Evolutionary conservation across 2,113 vertebrate species (phyloP).

Genomic region (Actinemys pallida): DNA sequence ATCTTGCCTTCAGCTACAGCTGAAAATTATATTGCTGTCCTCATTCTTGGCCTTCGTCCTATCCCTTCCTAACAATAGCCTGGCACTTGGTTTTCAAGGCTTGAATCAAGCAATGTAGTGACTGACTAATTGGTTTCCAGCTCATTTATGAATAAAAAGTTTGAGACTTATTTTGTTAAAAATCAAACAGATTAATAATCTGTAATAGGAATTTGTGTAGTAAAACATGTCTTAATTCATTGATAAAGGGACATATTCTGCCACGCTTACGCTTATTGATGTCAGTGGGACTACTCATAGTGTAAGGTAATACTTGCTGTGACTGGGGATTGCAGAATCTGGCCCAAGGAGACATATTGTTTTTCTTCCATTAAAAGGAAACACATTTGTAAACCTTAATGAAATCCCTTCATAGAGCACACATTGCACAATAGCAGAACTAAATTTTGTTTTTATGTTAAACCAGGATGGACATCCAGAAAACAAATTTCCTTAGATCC

Average conservation of each 20-base stretch:
- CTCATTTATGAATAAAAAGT: background rate
- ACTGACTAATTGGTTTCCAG: background rate
- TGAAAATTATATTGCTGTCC: background rate
- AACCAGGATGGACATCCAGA: constrained; percentile 20
- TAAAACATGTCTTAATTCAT: background rate
- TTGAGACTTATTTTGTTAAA: background rate
- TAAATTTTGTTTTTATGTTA: background rate
- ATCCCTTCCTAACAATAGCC: background rate
- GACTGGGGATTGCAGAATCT: background rate
- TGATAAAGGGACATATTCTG: background rate
- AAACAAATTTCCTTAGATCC: constrained; percentile 6
- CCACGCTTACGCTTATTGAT: background rate
- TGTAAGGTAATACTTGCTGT: background rate
- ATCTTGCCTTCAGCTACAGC: background rate
- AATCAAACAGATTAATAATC: background rate
- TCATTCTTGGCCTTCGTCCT: background rate
- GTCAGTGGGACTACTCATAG: background rate
- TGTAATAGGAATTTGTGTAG: background rate
- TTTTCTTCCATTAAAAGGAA: background rate
- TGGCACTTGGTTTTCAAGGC: background rate
- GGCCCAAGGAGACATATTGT: background rate
- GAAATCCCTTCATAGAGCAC: background rate
- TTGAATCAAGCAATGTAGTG: background rate
- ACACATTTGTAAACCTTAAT: background rate
- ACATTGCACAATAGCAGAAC: background rate